Evolutionary conservation across 2,797 vertebrate species (phyloP), one percentile per base, ranked within the genome.

Genomic region (Chanos chanos): DNA sequence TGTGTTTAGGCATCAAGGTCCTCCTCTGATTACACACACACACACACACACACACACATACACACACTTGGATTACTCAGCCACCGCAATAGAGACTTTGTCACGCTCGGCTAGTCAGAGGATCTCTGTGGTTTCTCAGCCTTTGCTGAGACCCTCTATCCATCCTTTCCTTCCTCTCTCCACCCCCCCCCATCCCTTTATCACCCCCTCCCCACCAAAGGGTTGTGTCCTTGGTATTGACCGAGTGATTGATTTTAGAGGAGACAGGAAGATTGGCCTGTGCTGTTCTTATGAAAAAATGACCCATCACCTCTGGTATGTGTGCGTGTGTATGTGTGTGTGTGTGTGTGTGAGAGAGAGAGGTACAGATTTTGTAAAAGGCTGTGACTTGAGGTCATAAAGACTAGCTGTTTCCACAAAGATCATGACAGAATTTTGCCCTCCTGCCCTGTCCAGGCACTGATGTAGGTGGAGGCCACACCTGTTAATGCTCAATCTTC

Each of bases 191-290:
- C 13, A 13, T 39, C 13, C 31, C n/a, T 34, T 12, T 36, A 39
- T 16, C 36, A 36, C 6, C 39, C 13, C 6, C 1, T 3, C 3
- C 19, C 21, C 37, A 37, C 37, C 18, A 19, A 37, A 9, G 16
- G 16, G 7, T 4, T 6, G 16, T 40, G 37, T 37, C 71, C 76
- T 76, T 73, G 71, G 64, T 67, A 67, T 47, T 74, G 67, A 71
- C 65, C 48, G 15, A 51, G 40, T 73, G 72, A 80, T 70, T 75
- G 73, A 74, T 55, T 50, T 58, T 49, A 33, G 65, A 69, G 50
- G 4, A 15, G 4, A 31, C n/a, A 9, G 15, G 16, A 40, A 40
- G 37, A 40, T 19, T 39, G 13, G 7, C 3, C 37, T 40, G 37
- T 40, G 37, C 40, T 37, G 37, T 40, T 18, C 15, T 5, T 13